A percentile compares a stretch with the other conserved stretches of the same genome.
Evolutionary conservation across 1,140 invertebrate species (phyloP).

Genomic region (Anagrus nilaparvatae): DNA sequence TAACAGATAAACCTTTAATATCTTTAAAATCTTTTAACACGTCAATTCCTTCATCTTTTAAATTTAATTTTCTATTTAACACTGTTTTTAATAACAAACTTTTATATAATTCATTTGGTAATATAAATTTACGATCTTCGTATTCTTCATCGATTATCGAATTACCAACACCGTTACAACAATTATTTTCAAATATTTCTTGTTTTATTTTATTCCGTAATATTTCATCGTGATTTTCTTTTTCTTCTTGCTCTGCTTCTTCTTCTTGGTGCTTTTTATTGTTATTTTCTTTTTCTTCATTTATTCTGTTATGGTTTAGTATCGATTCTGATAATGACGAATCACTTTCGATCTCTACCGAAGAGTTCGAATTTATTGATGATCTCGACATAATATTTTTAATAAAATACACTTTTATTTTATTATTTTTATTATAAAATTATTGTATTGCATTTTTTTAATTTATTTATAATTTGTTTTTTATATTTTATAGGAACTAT

Average conservation of each 20-base stretch:
- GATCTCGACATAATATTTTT: conserved; percentile 37
- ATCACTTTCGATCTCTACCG: conserved; percentile 40
- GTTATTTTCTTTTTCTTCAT: no score
- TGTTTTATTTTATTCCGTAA: no score
- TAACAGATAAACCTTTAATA: conserved; percentile 36
- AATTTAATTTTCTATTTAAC: conserved; percentile 35
- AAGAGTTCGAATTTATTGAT: conserved; percentile 39
- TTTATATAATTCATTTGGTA: conserved; percentile 67
- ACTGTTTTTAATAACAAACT: conserved; percentile 61
- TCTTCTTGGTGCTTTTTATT: no score
- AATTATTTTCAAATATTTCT: no score
- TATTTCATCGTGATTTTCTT: not conserved
- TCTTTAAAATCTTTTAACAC: conserved; percentile 36
- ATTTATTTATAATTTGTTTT: conserved; percentile 18
- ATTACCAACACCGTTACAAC: conserved; percentile 23
- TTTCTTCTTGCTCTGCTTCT: conserved; percentile 29
- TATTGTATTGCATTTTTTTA: conserved; percentile 9
- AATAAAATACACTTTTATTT: no score
- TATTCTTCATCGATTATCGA: conserved; percentile 30
- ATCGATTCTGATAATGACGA: no score
- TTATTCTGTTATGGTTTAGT: no score
- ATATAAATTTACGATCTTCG: conserved; percentile 45
- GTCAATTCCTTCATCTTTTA: conserved; percentile 36
- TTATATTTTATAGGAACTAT: conserved; percentile 42
- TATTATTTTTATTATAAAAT: not conserved